These are phyloP conservation scores for Coenonympha glycerion DNA, from an alignment of 2,888 invertebrate genomes.

Conservation along the genomic window DNA sequence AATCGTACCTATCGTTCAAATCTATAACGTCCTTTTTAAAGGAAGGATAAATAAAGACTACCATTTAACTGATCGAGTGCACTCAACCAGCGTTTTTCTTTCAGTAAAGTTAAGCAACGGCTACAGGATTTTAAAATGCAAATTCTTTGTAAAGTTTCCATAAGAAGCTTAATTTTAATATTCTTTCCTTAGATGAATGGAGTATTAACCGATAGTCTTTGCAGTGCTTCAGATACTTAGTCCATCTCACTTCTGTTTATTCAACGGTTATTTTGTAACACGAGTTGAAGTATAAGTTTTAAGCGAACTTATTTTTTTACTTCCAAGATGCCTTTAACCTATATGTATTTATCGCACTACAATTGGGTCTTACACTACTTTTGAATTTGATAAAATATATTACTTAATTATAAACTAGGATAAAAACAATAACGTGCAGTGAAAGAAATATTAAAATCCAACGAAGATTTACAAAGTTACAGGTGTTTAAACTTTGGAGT, in stretches of 20 bases:
- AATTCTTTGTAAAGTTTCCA: slow-evolving; percentile 4
- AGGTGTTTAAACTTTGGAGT: too few relatives aligned
- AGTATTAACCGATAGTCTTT: slow-evolving; percentile 12
- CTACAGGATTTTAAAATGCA: slow-evolving; percentile 6
- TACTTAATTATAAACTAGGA: too few relatives aligned
- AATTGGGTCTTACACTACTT: too few relatives aligned
- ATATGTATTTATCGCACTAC: too few relatives aligned
- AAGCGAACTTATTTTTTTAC: too few relatives aligned
- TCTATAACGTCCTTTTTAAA: not conserved
- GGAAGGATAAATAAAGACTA: not conserved
- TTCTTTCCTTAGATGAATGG: slow-evolving; percentile 4
- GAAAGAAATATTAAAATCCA: too few relatives aligned
- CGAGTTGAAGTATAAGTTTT: not conserved
- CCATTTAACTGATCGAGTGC: not conserved
- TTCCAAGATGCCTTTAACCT: too few relatives aligned
- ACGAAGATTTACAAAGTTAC: too few relatives aligned
- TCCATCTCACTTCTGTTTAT: not conserved
- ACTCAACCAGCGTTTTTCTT: not conserved
- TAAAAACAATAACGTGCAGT: too few relatives aligned
- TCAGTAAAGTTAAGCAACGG: not conserved
- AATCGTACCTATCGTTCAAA: not conserved
- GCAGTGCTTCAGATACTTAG: not conserved
- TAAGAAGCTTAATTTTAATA: slow-evolving; percentile 8
- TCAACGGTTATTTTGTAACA: not conserved
- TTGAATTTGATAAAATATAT: too few relatives aligned